A percentile compares a stretch with the other conserved stretches of the same genome.
phyloP scores from a whole-genome alignment of 2,113 vertebrate genomes.

The Pelobates fuscus region DNA sequence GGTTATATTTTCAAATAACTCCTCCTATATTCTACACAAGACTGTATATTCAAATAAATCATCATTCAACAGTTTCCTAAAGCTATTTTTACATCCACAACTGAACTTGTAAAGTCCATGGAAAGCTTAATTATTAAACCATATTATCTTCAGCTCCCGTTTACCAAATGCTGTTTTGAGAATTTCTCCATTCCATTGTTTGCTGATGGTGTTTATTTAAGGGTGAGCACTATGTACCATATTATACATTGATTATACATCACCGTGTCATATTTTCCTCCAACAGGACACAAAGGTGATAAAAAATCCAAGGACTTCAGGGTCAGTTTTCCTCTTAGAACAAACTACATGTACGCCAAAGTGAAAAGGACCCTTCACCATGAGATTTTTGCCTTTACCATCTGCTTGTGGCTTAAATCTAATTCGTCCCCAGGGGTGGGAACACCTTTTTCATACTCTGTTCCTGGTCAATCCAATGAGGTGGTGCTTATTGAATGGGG shows the following conservation, averaged over 20 bases:
- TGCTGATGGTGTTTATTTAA: conserved; percentile 19
- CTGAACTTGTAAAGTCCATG: too few relatives aligned
- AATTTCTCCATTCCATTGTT: not conserved
- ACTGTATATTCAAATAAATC: too few relatives aligned
- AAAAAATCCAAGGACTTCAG: conserved; percentile 49
- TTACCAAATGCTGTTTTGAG: not conserved
- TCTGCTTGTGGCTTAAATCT: conserved; percentile 96
- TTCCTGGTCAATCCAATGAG: conserved; percentile 94
- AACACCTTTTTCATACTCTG: conserved; percentile 93
- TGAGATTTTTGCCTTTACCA: conserved; percentile 93
- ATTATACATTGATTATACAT: not conserved
- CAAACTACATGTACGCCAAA: conserved; percentile 94
- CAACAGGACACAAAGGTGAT: conserved; percentile 48
- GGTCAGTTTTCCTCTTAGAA: conserved; percentile 79
- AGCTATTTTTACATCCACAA: too few relatives aligned
- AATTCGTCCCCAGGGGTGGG: conserved; percentile 90
- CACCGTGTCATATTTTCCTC: conserved; percentile 24
- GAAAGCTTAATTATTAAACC: conserved; percentile 20
- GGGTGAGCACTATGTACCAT: not conserved
- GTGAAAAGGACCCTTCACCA: conserved; percentile 94
- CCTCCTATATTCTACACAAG: too few relatives aligned
- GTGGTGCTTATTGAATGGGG: conserved; percentile 98
- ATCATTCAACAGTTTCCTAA: too few relatives aligned
- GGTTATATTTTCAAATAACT: too few relatives aligned
- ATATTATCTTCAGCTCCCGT: not conserved